These are phyloP conservation scores for Diacarnus erythraeanus DNA, from an alignment of 37 sponge, comb jelly and placozoan species.

Conservation along the genomic window DNA sequence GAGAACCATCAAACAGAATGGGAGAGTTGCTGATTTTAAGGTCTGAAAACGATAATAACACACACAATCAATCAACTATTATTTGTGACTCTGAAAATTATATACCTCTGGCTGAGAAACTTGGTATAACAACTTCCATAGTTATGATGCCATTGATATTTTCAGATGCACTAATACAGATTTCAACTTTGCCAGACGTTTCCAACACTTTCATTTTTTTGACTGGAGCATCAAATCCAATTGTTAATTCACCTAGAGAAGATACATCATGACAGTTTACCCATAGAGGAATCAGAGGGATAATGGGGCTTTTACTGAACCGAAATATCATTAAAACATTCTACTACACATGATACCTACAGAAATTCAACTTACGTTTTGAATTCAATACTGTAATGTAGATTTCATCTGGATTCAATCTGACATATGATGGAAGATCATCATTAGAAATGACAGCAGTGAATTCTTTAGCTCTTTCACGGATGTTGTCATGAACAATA, in stretches of 20 bases:
- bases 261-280: no score
- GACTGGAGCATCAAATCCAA: neutral
- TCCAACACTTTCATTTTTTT: neutral
- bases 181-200: neutral
- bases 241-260: neutral
- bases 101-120: neutral
- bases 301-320: no score
- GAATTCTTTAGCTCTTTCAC: neutral
- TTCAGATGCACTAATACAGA: neutral
- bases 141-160: neutral
- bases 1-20: neutral
- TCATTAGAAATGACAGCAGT: neutral
- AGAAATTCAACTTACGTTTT: neutral
- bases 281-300: no score
- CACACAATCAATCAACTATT: no score
- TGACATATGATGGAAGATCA: neutral
- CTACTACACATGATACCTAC: no score
- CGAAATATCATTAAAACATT: no score
- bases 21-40: neutral
- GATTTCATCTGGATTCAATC: neutral
- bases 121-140: neutral
- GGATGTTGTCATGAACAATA: neutral
- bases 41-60: no score
- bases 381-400: neutral
- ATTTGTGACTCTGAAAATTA: no score